Evolutionary conservation across 2,888 invertebrate genomes (phyloP).

Genomic region (Anticlea derivata): DNA sequence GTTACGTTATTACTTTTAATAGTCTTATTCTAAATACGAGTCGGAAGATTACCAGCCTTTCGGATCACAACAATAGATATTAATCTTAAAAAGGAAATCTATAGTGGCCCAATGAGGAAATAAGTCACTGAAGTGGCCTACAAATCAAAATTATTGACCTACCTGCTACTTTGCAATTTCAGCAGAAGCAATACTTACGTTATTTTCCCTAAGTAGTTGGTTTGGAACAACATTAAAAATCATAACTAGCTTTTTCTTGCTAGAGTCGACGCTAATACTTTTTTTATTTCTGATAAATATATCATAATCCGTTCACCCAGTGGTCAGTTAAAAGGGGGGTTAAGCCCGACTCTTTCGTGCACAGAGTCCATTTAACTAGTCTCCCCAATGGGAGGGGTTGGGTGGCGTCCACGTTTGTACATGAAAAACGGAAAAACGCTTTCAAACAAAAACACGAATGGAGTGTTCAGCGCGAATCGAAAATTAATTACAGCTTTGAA

Average conservation of each 20-base stretch:
- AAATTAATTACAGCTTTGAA: slow-evolving; percentile 74
- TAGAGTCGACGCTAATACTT: slow-evolving; percentile 42
- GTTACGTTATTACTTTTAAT: too few relatives aligned
- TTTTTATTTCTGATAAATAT: slow-evolving; percentile 67
- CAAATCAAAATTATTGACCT: too few relatives aligned
- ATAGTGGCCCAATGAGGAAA: too few relatives aligned
- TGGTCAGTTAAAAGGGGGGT: slow-evolving; percentile 58
- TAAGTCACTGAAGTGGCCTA: too few relatives aligned
- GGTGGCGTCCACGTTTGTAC: slow-evolving; percentile 66
- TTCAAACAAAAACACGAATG: slow-evolving; percentile 65
- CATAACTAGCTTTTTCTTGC: slow-evolving; percentile 16
- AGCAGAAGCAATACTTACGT: neutral
- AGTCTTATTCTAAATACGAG: too few relatives aligned
- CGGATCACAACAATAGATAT: too few relatives aligned
- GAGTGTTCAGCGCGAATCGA: slow-evolving; percentile 68
- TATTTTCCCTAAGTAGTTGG: neutral
- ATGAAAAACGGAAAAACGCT: slow-evolving; percentile 60
- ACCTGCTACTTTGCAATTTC: too few relatives aligned
- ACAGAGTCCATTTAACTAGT: slow-evolving; percentile 63
- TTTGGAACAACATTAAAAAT: neutral
- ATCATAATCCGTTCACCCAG: slow-evolving; percentile 73
- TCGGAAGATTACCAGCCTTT: too few relatives aligned
- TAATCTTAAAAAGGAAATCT: too few relatives aligned
- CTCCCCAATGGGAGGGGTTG: slow-evolving; percentile 41
- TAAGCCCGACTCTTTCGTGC: slow-evolving; percentile 51